phyloP scores from a whole-genome alignment of 1,140 invertebrate species.

The Philopotamus ludificatus region DNA sequence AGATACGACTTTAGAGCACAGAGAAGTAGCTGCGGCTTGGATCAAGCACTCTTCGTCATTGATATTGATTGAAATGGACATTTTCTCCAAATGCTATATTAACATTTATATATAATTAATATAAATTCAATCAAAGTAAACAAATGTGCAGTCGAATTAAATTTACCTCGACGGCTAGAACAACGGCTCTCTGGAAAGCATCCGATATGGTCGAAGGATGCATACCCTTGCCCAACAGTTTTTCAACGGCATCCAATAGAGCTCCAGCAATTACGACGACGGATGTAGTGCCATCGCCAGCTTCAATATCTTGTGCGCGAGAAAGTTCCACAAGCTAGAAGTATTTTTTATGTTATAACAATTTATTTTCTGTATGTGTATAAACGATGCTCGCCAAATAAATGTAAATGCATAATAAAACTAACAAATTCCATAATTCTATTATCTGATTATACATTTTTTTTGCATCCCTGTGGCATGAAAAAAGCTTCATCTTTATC shows the following conservation, averaged over 20 bases:
- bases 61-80: constrained; percentile 86
- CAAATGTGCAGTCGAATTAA: constrained; percentile 3
- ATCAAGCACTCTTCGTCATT: constrained; percentile 84
- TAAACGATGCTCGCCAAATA: too few species aligned
- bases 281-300: constrained; percentile 98
- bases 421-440: too few species aligned
- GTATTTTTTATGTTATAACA: too few species aligned
- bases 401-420: too few species aligned
- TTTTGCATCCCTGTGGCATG: too few species aligned
- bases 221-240: constrained; percentile 90
- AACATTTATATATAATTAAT: constrained; percentile 8
- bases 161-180: constrained; percentile 72
- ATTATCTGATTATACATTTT: too few species aligned
- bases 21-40: constrained; percentile 93
- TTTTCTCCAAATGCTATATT: constrained; percentile 71
- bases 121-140: neutral
- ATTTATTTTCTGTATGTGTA: too few species aligned
- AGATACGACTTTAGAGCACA: constrained; percentile 99
- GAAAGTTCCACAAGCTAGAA: constrained; percentile 97
- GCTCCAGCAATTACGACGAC: constrained; percentile 96
- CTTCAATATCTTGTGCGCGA: constrained; percentile 98
- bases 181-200: constrained; percentile 89
- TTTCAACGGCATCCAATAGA: constrained; percentile 90
- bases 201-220: constrained; percentile 98
- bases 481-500: too few species aligned